These are phyloP conservation scores for Nephrotoma guestfalica DNA, from an alignment of 2,888 invertebrate genomes.

Conservation along the genomic window DNA sequence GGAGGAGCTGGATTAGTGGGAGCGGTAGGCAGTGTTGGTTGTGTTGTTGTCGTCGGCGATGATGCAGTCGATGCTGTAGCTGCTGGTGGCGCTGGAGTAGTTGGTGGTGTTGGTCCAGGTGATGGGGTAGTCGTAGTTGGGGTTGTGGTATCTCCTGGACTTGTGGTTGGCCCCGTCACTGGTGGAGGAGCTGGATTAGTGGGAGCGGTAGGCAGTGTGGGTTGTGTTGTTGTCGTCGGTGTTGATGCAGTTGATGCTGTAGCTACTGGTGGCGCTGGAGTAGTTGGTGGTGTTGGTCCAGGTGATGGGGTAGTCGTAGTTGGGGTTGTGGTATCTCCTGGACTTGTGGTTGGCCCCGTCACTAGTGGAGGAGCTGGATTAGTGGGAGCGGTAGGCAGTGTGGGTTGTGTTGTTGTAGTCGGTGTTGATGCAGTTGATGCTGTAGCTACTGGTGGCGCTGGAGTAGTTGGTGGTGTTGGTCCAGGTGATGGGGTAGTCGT, in stretches of 20 bases:
- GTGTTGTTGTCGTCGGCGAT: not conserved
- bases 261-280: not conserved
- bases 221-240: not conserved
- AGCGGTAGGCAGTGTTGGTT: not conserved
- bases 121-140: not conserved
- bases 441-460: slow-evolving; percentile 12
- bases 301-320: not conserved
- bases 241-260: not conserved
- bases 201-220: not conserved
- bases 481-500: slow-evolving; percentile 12
- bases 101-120: not conserved
- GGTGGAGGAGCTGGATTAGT: not conserved
- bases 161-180: not conserved
- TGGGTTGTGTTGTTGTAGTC: not conserved
- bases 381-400: not conserved
- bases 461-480: slow-evolving; percentile 13
- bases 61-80: not conserved
- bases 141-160: not conserved
- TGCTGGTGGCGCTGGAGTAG: not conserved
- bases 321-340: not conserved
- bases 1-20: not conserved
- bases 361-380: not conserved
- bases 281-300: not conserved
- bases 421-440: slow-evolving; percentile 15
- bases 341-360: not conserved